Percentiles rank a stretch among this genome's conserved stretches.
phyloP scores from a whole-genome alignment of 2,113 vertebrate genomes.

The Balaeniceps rex region DNA sequence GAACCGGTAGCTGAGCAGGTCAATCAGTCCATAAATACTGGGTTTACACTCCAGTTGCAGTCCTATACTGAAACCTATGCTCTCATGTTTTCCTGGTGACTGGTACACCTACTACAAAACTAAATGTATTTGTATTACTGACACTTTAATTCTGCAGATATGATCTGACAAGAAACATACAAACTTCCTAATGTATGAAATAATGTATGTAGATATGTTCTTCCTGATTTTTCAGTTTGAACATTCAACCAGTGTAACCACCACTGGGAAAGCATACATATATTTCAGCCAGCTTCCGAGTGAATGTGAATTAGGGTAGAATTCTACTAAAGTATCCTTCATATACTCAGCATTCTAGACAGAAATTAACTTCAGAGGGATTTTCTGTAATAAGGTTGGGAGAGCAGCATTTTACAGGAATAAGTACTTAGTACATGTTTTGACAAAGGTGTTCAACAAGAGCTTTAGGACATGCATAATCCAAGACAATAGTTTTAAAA shows the following conservation, averaged over 20 bases:
- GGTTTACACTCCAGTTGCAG: neutral
- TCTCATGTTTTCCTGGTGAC: neutral
- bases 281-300: neutral
- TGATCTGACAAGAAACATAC: neutral
- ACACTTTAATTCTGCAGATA: neutral
- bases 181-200: neutral
- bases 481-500: neutral
- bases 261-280: neutral
- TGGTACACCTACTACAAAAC: neutral
- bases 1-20: neutral
- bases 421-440: neutral
- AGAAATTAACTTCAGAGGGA: neutral
- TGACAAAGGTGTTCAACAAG: neutral
- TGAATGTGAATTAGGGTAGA: neutral
- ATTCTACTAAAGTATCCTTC: neutral
- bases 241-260: neutral
- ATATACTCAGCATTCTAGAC: neutral
- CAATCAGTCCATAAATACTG: accelerated
- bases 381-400: neutral
- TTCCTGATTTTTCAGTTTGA: neutral
- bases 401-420: neutral
- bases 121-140: neutral
- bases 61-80: neutral
- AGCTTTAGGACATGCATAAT: neutral
- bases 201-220: accelerated